Conservation (phyloP, 2,113 vertebrate genomes). For the Ariopsis seemanni region DNA sequence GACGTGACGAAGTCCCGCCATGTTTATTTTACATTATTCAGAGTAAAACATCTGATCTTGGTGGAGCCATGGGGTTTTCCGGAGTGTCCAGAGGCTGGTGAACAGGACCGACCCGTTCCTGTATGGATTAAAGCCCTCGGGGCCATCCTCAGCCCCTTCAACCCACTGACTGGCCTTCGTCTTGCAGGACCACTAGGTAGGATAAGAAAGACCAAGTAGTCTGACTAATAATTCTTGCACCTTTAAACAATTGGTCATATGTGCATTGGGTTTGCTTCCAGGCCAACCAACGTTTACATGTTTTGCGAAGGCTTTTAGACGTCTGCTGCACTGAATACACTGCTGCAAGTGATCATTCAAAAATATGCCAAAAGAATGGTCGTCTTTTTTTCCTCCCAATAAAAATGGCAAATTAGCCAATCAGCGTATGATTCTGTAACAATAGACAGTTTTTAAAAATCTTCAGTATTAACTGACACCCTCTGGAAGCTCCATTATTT, state of each 20-base stretch:
- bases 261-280: not conserved
- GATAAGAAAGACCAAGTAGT: not conserved
- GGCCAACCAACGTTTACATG: no score
- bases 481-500: not conserved
- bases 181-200: constrained; percentile 93
- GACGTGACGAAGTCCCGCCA: no score
- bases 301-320: not conserved
- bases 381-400: not conserved
- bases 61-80: constrained; percentile 98
- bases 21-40: constrained; percentile 54
- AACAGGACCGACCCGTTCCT: constrained; percentile 84
- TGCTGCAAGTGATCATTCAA: not conserved
- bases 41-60: constrained; percentile 88
- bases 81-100: constrained; percentile 77
- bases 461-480: not conserved
- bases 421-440: not conserved
- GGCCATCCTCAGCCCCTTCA: constrained; percentile 88
- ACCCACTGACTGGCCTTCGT: constrained; percentile 89
- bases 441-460: not conserved
- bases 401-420: not conserved
- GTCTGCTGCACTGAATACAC: not conserved
- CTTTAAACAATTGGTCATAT: not conserved
- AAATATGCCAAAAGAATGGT: not conserved
- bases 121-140: constrained; percentile 94
- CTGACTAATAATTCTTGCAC: not conserved